These are phyloP conservation scores for Caradrina kadenii DNA, from an alignment of 2,888 invertebrate genomes.

Conservation along the genomic window DNA sequence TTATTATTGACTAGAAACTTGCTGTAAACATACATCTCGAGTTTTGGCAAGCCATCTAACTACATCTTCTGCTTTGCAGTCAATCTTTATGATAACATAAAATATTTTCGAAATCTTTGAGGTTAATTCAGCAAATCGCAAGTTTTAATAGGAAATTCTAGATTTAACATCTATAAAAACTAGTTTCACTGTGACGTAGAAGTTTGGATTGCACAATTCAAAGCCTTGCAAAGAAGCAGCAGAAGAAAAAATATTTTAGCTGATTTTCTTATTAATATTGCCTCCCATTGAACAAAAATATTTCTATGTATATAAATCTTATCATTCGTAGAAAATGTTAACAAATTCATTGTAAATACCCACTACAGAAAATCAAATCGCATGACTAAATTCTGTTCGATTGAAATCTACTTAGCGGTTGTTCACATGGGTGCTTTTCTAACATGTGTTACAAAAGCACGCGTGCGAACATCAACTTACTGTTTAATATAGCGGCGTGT, in stretches of 20 bases:
- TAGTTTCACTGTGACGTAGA: neutral
- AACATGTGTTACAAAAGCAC: too few relatives aligned
- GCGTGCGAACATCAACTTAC: too few relatives aligned
- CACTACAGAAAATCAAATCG: constrained; percentile 34
- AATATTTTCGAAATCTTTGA: neutral
- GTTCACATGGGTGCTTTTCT: too few relatives aligned
- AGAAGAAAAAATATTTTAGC: neutral
- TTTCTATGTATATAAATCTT: constrained; percentile 16
- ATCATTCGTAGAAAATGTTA: constrained; percentile 12
- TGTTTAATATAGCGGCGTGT: constrained; percentile 4
- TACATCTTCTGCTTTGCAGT: too few relatives aligned
- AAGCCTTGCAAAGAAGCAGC: neutral
- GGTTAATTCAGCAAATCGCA: neutral
- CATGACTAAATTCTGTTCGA: neutral
- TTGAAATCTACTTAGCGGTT: neutral
- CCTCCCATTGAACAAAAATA: constrained; percentile 25
- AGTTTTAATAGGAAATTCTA: neutral
- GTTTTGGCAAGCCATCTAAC: too few relatives aligned
- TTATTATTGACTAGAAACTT: too few relatives aligned
- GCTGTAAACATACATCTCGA: too few relatives aligned
- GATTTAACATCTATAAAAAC: neutral
- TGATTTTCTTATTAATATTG: neutral
- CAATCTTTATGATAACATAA: neutral
- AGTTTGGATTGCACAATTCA: neutral
- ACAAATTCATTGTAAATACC: constrained; percentile 51